Evolutionary conservation across 2,888 invertebrate species (phyloP), one percentile per base, ranked within the genome.

Genomic region (Polia nebulosa): DNA sequence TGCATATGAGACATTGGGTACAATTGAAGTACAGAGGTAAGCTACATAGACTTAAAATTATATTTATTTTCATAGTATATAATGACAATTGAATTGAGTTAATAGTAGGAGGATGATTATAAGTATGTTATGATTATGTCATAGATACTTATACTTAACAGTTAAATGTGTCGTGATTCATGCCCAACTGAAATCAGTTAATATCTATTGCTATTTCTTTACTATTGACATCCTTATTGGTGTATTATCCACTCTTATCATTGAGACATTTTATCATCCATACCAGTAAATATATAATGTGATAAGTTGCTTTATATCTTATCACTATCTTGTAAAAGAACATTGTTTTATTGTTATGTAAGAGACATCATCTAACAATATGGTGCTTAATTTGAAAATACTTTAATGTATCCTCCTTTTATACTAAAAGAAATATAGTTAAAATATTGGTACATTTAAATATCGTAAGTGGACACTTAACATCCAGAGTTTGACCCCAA

Each of bases 1-100:
- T 96, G 99, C 98, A 11, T 99, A 98, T 92, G 99, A 99, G 96
- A 99, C 99, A 52, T 96, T 99, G 74, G 99, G 98, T 82, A 98
- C 99, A 32, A 97, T 99, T 79, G 99, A 99, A 96, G 98, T 99
- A 78, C 99, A 99, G 95, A 96, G 97, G 98, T 97, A 96, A 95
- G 93, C 47, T 41, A 64, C 51, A 58, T 39, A 53, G 29, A 47
- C 53, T 58, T 4, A 1, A 34, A 63, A n/a, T 36, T 8, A 22
- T 64, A 27, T 52, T 36, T 53, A 9, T 36, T 1, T 45, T 32
- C 4, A 64, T 61, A 39, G 11, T 51, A 20, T 44, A 13, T 44
- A 29, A 44, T 32, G 22, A 41, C 17, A 22, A 9, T 20, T 25
- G 29, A n/a, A n/a, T 32, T 59, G 8, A 39, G 11, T 44, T 22